Conservation (phyloP, 2,113 vertebrate species). For the Ammospiza nelsoni region DNA sequence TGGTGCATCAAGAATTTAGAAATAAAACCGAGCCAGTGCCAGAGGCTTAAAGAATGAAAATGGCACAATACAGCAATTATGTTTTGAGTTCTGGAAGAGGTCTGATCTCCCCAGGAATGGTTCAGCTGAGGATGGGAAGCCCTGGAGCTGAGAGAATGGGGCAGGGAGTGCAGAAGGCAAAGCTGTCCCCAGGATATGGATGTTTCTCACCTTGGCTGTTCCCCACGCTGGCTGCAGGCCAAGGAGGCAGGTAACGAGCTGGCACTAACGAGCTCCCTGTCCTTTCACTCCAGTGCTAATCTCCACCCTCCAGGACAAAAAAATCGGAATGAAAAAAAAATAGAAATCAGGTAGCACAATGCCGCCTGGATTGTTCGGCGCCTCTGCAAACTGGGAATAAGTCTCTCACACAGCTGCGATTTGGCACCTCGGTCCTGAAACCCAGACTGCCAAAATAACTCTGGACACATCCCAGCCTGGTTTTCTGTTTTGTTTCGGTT, state of each 20-base stretch:
- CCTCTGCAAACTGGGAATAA: slow-evolving; percentile 11
- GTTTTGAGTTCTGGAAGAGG: not conserved
- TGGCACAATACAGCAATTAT: not conserved
- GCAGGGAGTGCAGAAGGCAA: not conserved
- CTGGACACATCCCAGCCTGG: slow-evolving; percentile 56
- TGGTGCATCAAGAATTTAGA: not conserved
- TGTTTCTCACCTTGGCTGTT: not conserved
- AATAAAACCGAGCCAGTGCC: not conserved
- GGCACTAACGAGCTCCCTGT: slow-evolving; percentile 27
- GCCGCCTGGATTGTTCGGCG: not conserved
- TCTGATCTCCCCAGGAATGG: not conserved
- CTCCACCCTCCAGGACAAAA: not conserved
- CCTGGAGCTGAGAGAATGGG: not conserved
- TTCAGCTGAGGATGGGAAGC: not conserved
- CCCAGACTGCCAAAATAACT: slow-evolving; percentile 51
- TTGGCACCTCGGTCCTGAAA: slow-evolving; percentile 14
- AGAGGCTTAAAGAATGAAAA: not conserved
- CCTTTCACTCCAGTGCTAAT: slow-evolving; percentile 43
- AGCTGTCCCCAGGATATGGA: not conserved
- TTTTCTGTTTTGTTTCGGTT: slow-evolving; percentile 29
- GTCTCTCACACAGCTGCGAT: slow-evolving; percentile 5
- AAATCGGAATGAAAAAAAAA: not conserved
- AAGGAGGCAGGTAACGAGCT: slow-evolving; percentile 23
- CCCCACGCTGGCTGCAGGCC: not conserved
- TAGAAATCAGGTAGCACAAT: not conserved